Base-by-base conservation (phyloP, 2,797 vertebrate genomes). In the Atherinosoma microstoma region DNA sequence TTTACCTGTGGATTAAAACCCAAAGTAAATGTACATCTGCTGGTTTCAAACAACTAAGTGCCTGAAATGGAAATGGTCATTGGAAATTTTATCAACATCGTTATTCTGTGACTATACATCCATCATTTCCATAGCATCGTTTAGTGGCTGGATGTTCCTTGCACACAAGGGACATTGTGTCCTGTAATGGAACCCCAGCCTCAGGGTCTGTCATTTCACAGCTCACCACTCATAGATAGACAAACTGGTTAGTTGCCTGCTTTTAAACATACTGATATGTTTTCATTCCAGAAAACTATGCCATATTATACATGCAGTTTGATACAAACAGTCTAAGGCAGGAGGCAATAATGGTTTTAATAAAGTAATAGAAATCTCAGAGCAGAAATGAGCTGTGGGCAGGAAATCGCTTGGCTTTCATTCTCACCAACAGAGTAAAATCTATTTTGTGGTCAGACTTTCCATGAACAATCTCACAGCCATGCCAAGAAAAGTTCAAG, bases 121-220 rank as follows among this genome's bases (percentile, higher is more conserved):
- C 20, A 53, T 42, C 34, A 40, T 62, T 36, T 70, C 58, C 57
- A 2, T 66, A 18, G 67, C 30, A 61, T 15, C 79, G 63, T 83
- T 75, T 68, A 51, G 53, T 11, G 36, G 36, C 64, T 40, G 60
- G 64, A 49, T 79, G 64, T 82, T 80, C 70, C 73, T 70, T 34
- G 65, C 70, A 82, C 85, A 89, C 80, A 83, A 64, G 76, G 51
- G 60, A 76, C 78, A 79, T 91, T 86, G 73, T 84, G 72, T 79
- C 68, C 51, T 75, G 82, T 83, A 87, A 81, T 76, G 10, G 74
- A 86, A 58, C 84, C 53, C 32, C 66, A 65, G 79, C 87, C 79
- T 79, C 53, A 62, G 81, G 75, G 76, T 75, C 72, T 62, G 29
- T 73, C 70, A 47, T 79, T 77, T 78, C 77, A 75, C 64, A 80